Evolutionary conservation across 2,888 invertebrate genomes (phyloP).

Genomic region (Chorisops tibialis): DNA sequence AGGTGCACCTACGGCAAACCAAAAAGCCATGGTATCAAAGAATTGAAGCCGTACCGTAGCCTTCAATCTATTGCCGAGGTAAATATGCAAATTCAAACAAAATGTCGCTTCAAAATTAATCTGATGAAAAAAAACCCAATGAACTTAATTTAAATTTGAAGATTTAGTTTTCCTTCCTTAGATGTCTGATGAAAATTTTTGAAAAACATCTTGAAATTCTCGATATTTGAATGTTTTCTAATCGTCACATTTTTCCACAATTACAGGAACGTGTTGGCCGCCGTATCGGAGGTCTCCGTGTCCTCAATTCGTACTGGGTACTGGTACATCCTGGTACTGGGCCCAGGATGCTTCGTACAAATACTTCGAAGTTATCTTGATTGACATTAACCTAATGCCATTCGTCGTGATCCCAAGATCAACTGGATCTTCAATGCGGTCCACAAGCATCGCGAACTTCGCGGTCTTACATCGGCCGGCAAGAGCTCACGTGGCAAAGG

Average conservation of each 20-base stretch:
- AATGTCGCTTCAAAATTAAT: too few relatives aligned
- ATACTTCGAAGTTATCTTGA: conserved; percentile 92
- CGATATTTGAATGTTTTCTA: neutral
- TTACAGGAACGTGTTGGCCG: conserved; percentile 95
- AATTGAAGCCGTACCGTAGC: conserved; percentile 92
- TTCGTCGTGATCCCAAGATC: conserved; percentile 91
- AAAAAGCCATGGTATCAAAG: conserved; percentile 97
- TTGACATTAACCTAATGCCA: conserved; percentile 71
- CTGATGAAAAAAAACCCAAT: conserved; percentile 35
- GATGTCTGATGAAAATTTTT: conserved; percentile 45
- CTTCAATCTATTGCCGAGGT: conserved; percentile 97
- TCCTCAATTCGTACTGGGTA: conserved; percentile 99
- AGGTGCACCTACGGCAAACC: conserved; percentile 99
- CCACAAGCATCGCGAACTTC: conserved; percentile 96
- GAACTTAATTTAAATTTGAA: conserved; percentile 22
- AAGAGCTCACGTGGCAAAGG: conserved; percentile 94
- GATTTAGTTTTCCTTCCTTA: conserved; percentile 46
- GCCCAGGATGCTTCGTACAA: conserved; percentile 99
- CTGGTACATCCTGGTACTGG: too few relatives aligned
- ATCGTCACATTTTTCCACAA: conserved; percentile 35
- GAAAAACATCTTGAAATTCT: neutral
- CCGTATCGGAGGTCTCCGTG: conserved; percentile 89
- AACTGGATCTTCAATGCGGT: conserved; percentile 98
- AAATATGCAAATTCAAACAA: conserved; percentile 41
- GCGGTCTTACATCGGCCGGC: conserved; percentile 95